Conservation (phyloP, 2,888 invertebrate genomes). For the Drosophila planitibia region DNA sequence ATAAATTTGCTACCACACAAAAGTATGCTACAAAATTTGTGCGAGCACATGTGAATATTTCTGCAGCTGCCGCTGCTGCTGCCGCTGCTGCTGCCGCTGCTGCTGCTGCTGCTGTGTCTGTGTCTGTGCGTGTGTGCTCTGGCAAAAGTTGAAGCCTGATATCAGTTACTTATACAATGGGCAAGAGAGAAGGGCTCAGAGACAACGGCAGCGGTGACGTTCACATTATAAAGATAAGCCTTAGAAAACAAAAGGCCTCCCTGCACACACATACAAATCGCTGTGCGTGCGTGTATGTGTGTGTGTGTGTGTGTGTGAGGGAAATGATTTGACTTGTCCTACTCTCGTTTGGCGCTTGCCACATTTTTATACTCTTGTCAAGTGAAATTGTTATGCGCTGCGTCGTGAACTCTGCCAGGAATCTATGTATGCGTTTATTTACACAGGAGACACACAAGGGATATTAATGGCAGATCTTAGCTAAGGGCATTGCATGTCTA, state of each 20-base stretch:
- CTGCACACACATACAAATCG: constrained; percentile 4
- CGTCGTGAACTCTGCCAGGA: constrained; percentile 41
- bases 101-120: neutral
- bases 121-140: constrained; percentile 15
- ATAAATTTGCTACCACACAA: constrained; percentile 72
- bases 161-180: constrained; percentile 70
- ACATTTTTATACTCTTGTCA: constrained; percentile 64
- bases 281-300: constrained; percentile 1
- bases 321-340: constrained; percentile 71
- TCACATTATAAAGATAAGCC: constrained; percentile 79
- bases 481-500: constrained; percentile 30
- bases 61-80: no score
- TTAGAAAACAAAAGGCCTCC: constrained; percentile 70
- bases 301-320: constrained; percentile 30
- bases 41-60: constrained; percentile 29
- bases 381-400: constrained; percentile 52
- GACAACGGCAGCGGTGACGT: constrained; percentile 61
- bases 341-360: constrained; percentile 61
- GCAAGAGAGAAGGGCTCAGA: constrained; percentile 45
- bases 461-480: constrained; percentile 41
- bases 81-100: neutral
- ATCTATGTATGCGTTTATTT: constrained; percentile 15
- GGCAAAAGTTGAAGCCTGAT: constrained; percentile 72
- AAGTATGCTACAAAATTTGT: constrained; percentile 69
- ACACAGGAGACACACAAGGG: constrained; percentile 29